These are phyloP conservation scores for Nymphalis urticae DNA, from an alignment of 2,888 invertebrate genomes.

Conservation along the genomic window DNA sequence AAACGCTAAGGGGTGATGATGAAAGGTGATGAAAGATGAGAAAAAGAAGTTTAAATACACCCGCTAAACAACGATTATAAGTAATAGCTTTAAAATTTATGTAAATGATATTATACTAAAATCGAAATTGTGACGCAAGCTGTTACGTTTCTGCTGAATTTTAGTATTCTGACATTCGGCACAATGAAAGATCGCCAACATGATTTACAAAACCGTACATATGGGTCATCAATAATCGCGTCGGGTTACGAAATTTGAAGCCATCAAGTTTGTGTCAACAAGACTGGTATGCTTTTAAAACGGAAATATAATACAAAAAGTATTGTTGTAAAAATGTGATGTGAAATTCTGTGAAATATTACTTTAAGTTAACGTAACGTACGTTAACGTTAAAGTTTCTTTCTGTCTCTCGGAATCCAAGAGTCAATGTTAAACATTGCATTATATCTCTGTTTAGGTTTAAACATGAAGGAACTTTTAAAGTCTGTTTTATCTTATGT, in stretches of 20 bases:
- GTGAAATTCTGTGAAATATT: neutral
- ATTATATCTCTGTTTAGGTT: slow-evolving; percentile 18
- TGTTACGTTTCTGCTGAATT: slow-evolving; percentile 33
- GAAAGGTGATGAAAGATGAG: too few relatives aligned
- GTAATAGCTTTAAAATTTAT: neutral
- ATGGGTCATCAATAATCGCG: slow-evolving; percentile 19
- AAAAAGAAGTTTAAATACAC: too few relatives aligned
- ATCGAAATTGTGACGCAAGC: slow-evolving; percentile 30
- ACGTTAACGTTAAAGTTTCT: too few relatives aligned
- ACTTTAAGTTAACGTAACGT: too few relatives aligned
- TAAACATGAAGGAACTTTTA: slow-evolving; percentile 24
- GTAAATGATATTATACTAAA: neutral
- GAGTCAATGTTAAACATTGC: slow-evolving; percentile 11
- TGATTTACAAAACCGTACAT: slow-evolving; percentile 19
- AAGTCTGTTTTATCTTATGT: slow-evolving; percentile 29
- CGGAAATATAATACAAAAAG: neutral
- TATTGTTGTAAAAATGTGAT: neutral
- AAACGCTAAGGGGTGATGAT: too few relatives aligned
- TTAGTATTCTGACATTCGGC: slow-evolving; percentile 28
- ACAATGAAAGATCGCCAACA: slow-evolving; percentile 33
- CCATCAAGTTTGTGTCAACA: slow-evolving; percentile 1
- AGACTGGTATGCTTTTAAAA: neutral
- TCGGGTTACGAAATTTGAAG: slow-evolving; percentile 11
- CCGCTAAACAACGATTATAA: neutral
- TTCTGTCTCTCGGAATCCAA: neutral